These are phyloP conservation scores for Anaspis maculata DNA, from an alignment of 2,888 invertebrate genomes.

Conservation along the genomic window DNA sequence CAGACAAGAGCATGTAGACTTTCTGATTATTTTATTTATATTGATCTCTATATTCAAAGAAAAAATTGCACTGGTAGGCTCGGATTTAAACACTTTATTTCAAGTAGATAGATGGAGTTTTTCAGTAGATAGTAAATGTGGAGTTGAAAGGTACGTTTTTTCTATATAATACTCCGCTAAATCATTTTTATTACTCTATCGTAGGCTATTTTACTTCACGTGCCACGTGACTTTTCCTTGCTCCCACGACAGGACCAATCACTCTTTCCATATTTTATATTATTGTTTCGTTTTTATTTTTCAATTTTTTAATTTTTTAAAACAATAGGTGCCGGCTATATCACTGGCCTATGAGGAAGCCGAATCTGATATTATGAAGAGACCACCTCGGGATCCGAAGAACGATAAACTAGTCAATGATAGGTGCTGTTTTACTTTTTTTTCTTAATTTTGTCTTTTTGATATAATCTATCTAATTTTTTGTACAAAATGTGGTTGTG, in stretches of 20 bases:
- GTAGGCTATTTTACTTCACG: no score
- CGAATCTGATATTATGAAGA: constrained; percentile 91
- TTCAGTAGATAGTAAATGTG: neutral
- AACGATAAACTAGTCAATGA: constrained; percentile 89
- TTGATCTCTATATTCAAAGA: constrained; percentile 3
- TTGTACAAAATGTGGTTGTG: constrained; percentile 20
- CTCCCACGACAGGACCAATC: no score
- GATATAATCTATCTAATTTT: constrained; percentile 6
- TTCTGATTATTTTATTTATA: no score
- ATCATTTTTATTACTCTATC: neutral
- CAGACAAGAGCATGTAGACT: constrained; percentile 20
- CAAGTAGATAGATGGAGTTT: neutral
- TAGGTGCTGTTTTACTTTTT: constrained; percentile 53
- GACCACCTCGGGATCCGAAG: constrained; percentile 79
- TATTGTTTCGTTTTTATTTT: neutral
- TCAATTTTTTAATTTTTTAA: neutral
- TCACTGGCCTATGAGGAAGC: constrained; percentile 86
- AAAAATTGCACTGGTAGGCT: constrained; percentile 28
- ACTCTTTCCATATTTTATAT: no score
- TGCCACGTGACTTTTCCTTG: no score
- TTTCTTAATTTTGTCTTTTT: constrained; percentile 8
- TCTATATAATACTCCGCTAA: constrained; percentile 1
- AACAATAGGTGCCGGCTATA: constrained; percentile 86
- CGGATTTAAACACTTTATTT: constrained; percentile 15
- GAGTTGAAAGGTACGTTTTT: constrained; percentile 8